Conservation (phyloP, 2,113 vertebrate species). For the Epinephelus lanceolatus region DNA sequence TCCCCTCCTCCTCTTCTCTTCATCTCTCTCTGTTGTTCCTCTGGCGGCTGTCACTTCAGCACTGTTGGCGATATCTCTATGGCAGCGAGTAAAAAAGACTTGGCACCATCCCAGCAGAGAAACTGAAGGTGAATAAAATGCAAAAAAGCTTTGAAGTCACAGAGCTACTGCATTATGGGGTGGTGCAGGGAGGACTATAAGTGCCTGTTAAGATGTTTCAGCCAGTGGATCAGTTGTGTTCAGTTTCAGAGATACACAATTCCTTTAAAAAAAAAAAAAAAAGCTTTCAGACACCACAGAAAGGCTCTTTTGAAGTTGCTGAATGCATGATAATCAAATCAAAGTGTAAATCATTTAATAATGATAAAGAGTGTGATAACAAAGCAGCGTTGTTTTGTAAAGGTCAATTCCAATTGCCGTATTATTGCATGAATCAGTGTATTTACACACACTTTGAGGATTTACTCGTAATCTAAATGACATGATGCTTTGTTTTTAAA, state of each 20-base stretch:
- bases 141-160: slow-evolving; percentile 48
- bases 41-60: slow-evolving; percentile 39
- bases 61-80: slow-evolving; percentile 36
- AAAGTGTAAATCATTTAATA: not conserved
- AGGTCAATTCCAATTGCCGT: not conserved
- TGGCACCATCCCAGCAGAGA: slow-evolving; percentile 35
- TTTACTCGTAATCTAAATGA: not conserved
- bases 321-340: not conserved
- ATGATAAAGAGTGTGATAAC: no score
- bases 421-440: not conserved
- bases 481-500: not conserved
- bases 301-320: not conserved
- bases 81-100: slow-evolving; percentile 31
- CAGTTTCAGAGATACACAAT: slow-evolving; percentile 5
- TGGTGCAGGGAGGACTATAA: not conserved
- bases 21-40: slow-evolving; percentile 29
- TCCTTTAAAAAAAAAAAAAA: not conserved
- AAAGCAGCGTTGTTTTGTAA: not conserved
- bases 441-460: not conserved
- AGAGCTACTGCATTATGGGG: slow-evolving; percentile 9
- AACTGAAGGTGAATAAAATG: slow-evolving; percentile 58
- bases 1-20: slow-evolving; percentile 3
- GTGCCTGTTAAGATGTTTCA: slow-evolving; percentile 16
- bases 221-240: not conserved
- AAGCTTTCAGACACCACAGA: not conserved